A percentile compares a stretch with the other conserved stretches of the same genome.
Conservation (phyloP, 1,140 invertebrate species). For the Ceratina australensis region DNA sequence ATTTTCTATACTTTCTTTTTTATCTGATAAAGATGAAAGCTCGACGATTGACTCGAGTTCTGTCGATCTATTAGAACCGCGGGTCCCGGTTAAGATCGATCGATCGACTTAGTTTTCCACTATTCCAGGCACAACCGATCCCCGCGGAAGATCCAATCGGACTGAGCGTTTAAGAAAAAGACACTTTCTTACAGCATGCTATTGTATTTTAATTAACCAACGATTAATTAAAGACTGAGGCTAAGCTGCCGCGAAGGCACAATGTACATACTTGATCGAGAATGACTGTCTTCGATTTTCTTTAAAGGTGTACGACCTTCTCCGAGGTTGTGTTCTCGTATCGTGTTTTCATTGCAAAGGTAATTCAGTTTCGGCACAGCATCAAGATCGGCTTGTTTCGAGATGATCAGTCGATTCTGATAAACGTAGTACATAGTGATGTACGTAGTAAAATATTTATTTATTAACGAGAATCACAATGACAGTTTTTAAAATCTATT, state of each 20-base stretch:
- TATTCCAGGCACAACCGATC: conserved; percentile 57
- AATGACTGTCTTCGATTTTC: neutral
- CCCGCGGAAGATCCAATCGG: conserved; percentile 54
- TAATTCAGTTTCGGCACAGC: no score
- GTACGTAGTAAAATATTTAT: no score
- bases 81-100: neutral
- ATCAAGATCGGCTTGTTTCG: neutral
- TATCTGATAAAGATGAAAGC: no score
- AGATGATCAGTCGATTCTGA: no score
- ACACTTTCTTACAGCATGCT: conserved; percentile 1
- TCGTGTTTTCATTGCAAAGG: no score
- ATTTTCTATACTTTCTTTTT: no score
- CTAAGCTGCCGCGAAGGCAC: neutral
- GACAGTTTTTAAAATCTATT: no score
- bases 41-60: neutral
- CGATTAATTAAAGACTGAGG: neutral
- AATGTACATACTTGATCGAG: no score
- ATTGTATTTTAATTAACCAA: conserved; percentile 72
- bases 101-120: neutral
- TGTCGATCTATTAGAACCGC: neutral
- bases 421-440: no score
- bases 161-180: conserved; percentile 61
- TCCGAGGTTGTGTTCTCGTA: no score
- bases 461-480: no score
- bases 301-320: neutral